These are phyloP conservation scores for Xanthorhoe designata DNA, from an alignment of 2,888 invertebrate species.

Conservation along the genomic window DNA sequence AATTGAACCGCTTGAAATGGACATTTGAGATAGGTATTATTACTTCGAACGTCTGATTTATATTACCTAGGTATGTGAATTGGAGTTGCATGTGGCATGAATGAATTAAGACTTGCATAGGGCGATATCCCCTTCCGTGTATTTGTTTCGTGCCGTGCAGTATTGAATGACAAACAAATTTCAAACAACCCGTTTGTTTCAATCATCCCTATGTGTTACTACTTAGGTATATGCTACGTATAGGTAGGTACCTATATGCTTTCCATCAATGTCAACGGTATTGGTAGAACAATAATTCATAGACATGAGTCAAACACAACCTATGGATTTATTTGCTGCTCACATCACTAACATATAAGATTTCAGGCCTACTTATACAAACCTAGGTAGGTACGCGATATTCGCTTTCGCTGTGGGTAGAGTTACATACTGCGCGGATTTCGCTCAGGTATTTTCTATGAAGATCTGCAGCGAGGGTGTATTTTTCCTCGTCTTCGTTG, in stretches of 20 bases:
- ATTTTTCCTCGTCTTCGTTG: too few species aligned
- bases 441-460: too few species aligned
- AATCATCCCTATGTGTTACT: slow-evolving; percentile 9
- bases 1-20: slow-evolving; percentile 15
- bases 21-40: slow-evolving; percentile 25
- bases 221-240: too few species aligned
- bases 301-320: not conserved
- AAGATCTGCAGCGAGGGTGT: too few species aligned
- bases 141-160: slow-evolving; percentile 7
- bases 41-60: slow-evolving; percentile 1
- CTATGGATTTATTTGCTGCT: too few species aligned
- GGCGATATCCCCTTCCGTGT: slow-evolving; percentile 19
- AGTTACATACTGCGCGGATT: too few species aligned
- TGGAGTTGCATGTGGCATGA: slow-evolving; percentile 24
- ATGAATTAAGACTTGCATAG: slow-evolving; percentile 20
- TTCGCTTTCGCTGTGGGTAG: too few species aligned
- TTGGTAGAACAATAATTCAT: not conserved
- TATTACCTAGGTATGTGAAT: slow-evolving; percentile 12
- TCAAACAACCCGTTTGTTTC: slow-evolving; percentile 3
- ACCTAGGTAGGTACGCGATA: too few species aligned
- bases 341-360: too few species aligned
- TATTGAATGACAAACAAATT: slow-evolving; percentile 12
- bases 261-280: not conserved
- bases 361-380: too few species aligned
- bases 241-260: too few species aligned